Conservation (phyloP, 2,888 invertebrate species). For the Lamellibrachia columna region DNA sequence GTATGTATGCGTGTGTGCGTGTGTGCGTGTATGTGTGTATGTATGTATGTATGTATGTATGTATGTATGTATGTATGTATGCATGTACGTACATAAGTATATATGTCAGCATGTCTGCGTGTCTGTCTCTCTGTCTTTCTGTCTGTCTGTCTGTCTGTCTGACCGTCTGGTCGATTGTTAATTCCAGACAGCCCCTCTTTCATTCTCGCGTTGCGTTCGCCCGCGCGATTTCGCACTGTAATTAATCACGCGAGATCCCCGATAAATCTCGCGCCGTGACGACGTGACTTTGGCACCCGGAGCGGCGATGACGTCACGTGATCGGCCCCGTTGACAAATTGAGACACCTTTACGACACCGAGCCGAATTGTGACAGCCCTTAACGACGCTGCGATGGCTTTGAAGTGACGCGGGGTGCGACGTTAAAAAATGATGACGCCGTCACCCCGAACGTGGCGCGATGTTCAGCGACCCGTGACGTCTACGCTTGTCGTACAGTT, state of each 20-base stretch:
- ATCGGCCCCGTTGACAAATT: neutral
- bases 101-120: neutral
- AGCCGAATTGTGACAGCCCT: neutral
- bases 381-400: conserved; percentile 6
- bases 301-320: conserved; percentile 5
- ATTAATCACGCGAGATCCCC: conserved; percentile 16
- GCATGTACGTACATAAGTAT: neutral
- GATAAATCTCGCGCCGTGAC: conserved; percentile 16
- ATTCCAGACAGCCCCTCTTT: neutral
- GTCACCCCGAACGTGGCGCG: neutral
- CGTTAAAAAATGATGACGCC: conserved; percentile 4
- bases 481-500: neutral
- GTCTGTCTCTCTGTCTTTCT: neutral
- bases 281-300: conserved; percentile 7
- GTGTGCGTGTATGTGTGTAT: too few species aligned
- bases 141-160: neutral
- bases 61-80: too few species aligned
- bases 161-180: too few species aligned
- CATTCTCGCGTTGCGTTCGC: neutral
- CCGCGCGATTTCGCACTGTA: neutral
- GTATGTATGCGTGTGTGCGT: too few species aligned
- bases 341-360: neutral
- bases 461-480: neutral
- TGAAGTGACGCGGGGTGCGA: neutral
- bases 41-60: too few species aligned